phyloP scores from a whole-genome alignment of 2,888 invertebrate species.

The Antheraea yamamai region DNA sequence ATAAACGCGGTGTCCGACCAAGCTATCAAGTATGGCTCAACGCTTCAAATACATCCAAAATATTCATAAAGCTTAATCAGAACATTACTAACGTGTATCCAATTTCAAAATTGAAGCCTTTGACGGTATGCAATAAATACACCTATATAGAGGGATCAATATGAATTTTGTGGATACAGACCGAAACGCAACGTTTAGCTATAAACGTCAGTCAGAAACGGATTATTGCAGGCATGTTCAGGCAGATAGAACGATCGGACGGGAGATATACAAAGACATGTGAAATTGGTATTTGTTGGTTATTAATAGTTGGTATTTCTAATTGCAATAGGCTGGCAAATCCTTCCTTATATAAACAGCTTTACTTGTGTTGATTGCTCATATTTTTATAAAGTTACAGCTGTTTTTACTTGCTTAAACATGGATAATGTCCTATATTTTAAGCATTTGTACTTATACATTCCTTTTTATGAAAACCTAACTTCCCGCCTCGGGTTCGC shows the following conservation, averaged over 20 bases:
- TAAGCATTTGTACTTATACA: too few relatives aligned
- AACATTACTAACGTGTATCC: background rate
- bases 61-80: background rate
- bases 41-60: background rate
- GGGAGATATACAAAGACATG: constrained; percentile 53
- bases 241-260: constrained; percentile 8
- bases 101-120: background rate
- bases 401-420: too few relatives aligned
- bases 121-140: background rate
- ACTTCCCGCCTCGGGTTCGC: too few relatives aligned
- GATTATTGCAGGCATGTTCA: constrained; percentile 21
- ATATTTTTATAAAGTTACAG: too few relatives aligned
- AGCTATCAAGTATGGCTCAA: too few relatives aligned
- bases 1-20: too few relatives aligned
- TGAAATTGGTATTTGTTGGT: constrained; percentile 65
- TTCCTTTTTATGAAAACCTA: too few relatives aligned
- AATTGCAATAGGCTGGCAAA: background rate
- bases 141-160: constrained; percentile 13
- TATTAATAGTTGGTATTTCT: constrained; percentile 34
- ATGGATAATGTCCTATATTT: too few relatives aligned
- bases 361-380: background rate
- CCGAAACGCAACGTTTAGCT: constrained; percentile 14
- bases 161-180: constrained; percentile 15
- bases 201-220: constrained; percentile 28
- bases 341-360: background rate